phyloP scores from a whole-genome alignment of 2,888 invertebrate species.

The Melipona beecheii region DNA sequence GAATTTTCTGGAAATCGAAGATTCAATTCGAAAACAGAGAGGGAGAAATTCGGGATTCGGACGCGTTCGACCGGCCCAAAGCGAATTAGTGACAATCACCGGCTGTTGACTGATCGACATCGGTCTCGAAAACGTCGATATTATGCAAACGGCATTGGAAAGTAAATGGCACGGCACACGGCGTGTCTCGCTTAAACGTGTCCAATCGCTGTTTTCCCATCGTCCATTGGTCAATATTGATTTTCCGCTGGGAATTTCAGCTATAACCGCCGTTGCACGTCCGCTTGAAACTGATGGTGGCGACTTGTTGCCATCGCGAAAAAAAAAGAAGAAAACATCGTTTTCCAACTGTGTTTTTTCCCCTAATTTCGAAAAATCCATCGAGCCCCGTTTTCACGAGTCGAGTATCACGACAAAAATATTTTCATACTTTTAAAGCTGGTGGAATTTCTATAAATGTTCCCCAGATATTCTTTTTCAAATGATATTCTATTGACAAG shows the following conservation, averaged over 20 bases:
- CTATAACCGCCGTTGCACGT: constrained; percentile 8
- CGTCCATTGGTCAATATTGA: constrained; percentile 43
- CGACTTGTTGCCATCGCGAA: neutral
- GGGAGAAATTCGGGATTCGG: neutral
- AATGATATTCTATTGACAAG: no score
- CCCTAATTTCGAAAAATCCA: neutral
- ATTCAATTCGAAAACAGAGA: neutral
- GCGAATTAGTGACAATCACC: neutral
- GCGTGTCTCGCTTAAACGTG: constrained; percentile 22
- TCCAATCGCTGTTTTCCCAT: constrained; percentile 39
- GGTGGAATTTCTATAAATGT: no score
- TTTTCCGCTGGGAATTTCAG: constrained; percentile 26
- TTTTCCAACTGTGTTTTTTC: neutral
- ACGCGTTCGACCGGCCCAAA: neutral
- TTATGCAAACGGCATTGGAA: constrained; percentile 22
- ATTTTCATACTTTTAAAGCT: no score
- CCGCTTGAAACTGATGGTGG: neutral
- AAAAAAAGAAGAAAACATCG: neutral
- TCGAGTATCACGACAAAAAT: no score
- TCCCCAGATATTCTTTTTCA: no score
- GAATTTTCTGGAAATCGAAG: neutral
- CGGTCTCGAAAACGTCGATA: neutral
- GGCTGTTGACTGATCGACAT: constrained; percentile 16
- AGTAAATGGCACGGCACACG: constrained; percentile 13
- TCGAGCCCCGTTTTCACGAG: no score